Conservation (phyloP, 2,797 vertebrate species). For the Bovichtus diacanthus region DNA sequence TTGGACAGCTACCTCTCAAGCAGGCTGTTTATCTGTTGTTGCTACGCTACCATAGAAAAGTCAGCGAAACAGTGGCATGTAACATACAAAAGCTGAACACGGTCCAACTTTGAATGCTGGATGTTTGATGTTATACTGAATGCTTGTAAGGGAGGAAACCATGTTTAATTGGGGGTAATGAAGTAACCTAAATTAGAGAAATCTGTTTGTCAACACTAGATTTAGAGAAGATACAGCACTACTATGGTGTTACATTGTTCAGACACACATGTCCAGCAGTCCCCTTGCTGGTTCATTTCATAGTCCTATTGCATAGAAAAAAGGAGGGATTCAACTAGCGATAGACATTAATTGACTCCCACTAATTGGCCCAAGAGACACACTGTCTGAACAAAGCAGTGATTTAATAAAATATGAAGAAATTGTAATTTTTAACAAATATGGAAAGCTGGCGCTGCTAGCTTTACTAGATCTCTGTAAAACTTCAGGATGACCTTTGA, state of each 20-base stretch:
- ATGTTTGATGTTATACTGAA: slow-evolving; percentile 39
- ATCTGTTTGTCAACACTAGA: slow-evolving; percentile 50
- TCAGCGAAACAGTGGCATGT: slow-evolving; percentile 38
- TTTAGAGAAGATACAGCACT: slow-evolving; percentile 25
- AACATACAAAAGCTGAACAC: slow-evolving; percentile 50
- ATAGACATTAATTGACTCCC: slow-evolving; percentile 60
- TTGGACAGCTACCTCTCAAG: slow-evolving; percentile 67
- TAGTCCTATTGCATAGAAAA: slow-evolving; percentile 46
- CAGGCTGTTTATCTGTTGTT: slow-evolving; percentile 77
- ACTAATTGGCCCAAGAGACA: slow-evolving; percentile 71
- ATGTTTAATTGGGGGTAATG: slow-evolving; percentile 36
- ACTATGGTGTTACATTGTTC: slow-evolving; percentile 26
- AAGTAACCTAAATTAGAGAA: slow-evolving; percentile 31
- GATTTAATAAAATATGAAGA: slow-evolving; percentile 44
- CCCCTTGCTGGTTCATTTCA: slow-evolving; percentile 54
- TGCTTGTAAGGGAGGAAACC: slow-evolving; percentile 32
- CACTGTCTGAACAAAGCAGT: slow-evolving; percentile 48
- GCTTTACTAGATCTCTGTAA: slow-evolving; percentile 16
- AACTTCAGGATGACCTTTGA: slow-evolving; percentile 45
- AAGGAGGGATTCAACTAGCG: slow-evolving; percentile 47
- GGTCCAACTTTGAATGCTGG: slow-evolving; percentile 48
- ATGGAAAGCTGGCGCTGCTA: slow-evolving; percentile 23
- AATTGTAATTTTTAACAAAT: slow-evolving; percentile 38
- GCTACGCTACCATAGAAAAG: slow-evolving; percentile 70
- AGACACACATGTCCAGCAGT: slow-evolving; percentile 37